Evolutionary conservation across 2,113 vertebrate species (phyloP), one percentile per base, ranked within the genome.

Genomic region (Aptenodytes forsteri): DNA sequence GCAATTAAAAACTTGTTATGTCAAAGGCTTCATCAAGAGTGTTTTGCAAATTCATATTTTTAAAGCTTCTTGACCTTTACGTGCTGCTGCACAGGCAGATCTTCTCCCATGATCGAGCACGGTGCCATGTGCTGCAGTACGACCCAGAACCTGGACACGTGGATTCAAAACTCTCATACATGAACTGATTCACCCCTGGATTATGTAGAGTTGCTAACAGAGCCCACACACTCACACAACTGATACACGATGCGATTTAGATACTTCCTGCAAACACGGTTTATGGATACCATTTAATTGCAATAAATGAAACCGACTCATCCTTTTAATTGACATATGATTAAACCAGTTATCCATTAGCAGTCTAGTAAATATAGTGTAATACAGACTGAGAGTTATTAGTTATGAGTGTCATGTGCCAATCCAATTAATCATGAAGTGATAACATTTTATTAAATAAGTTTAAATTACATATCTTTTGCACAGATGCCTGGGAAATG

Each of bases 291-390:
- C 77, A 72, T 56, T 76, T 96, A 96, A 97, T 94, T 96, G 86
- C 96, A 96, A 91, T 78, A 95, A 96, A 96, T 93, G 91, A 95
- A 95, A 95, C 89, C 52, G 2, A 97, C 94, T 96, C 97, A 97
- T 91, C 93, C 96, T 76, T 95, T 92, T 95, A 97, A 97, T 94
- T 96, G 95, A 91, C 49, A 49, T 56, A 95, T 96, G 89, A 97
- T 96, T 97, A 97, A 96, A 82, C 77, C 27, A 4, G 86, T 97
- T 97, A 95, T 82, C 89, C 91, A 97, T 97, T 61, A 95, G 84
- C 83, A 93, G 69, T 61, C 86, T 97, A 96, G 94, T 92, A 96
- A 91, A 69, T 44, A 89, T 2, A 49, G 69, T 36, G 61, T 75
- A 96, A 89, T 56, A 82, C 47, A 78, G 79, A 87, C 78, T 58